Evolutionary conservation across 2,888 invertebrate genomes (phyloP), one percentile per base, ranked within the genome.

Genomic region (Metellina segmentata): DNA sequence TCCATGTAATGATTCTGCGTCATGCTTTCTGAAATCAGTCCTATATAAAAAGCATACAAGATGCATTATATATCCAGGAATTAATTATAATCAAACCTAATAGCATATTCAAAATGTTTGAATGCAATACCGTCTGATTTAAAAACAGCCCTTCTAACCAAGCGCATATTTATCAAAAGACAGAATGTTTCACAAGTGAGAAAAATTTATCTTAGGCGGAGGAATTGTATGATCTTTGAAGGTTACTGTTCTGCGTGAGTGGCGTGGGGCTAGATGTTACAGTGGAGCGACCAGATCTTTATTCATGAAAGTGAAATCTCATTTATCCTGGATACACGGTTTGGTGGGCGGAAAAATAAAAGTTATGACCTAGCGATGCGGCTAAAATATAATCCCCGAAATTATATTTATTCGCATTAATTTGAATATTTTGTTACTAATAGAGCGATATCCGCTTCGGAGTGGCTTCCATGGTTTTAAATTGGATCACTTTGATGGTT

Each of bases 231-330:
- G 61, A 61, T 61, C 61, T 61, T 16, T 61, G 7, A 61, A 61
- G 61, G 61, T 61, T 61, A 61, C 13, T 61, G 61, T 16, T 61
- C 61, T 61, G 61, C 61, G 61, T 61, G 61, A 61, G 61, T 9
- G 61, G 61, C 34, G 34, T 34, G 34, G 4, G 4, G 34, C 34
- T 34, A 4, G 34, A 34, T 34, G 34, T 61, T 61, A 61, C 61
- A 61, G 61, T 61, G 61, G 34, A 61, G 61, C 61, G 61, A 61
- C 61, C 61, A 61, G 61, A 61, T 61, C 61, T 61, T 61, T 61
- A 61, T 61, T 61, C 61, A 61, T 61, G 61, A 61, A 61, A 61
- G 61, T 61, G 61, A 61, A 61, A 61, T 61, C 61, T 61, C 61
- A 61, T 61, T 61, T 61, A 61, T 61, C 61, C 61, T 61, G 13